phyloP scores from a whole-genome alignment of 2,888 invertebrate species.

The Buathra laborator region DNA sequence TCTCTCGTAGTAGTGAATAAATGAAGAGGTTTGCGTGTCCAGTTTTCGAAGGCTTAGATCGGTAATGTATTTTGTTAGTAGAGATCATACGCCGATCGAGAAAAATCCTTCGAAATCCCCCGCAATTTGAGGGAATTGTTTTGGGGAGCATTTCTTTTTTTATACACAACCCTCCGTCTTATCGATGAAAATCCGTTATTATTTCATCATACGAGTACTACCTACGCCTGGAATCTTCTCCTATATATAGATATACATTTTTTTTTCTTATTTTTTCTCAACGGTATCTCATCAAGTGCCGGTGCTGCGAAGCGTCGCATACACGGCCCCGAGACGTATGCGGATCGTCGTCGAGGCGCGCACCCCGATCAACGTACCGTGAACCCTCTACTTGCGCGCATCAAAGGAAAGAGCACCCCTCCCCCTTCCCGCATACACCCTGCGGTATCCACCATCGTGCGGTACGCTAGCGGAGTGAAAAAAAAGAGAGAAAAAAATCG shows the following conservation, averaged over 20 bases:
- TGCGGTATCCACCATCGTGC: conserved; percentile 24
- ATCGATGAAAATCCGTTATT: conserved; percentile 40
- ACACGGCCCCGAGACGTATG: conserved; percentile 31
- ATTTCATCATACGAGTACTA: conserved; percentile 21
- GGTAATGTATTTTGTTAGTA: not conserved
- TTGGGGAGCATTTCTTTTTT: conserved; percentile 6
- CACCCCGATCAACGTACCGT: conserved; percentile 46
- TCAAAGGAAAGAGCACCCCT: conserved; percentile 55
- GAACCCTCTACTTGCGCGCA: conserved; percentile 41
- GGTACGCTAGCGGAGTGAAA: conserved; percentile 6
- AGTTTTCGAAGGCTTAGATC: not conserved
- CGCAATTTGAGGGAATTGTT: conserved; percentile 26
- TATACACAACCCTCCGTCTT: conserved; percentile 13
- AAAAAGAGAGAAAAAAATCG: conserved; percentile 32
- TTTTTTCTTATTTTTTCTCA: conserved; percentile 9
- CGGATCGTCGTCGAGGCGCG: conserved; percentile 45
- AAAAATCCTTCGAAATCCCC: not conserved
- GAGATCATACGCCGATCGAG: not conserved
- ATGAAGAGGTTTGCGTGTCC: not conserved
- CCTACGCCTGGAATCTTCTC: conserved; percentile 8
- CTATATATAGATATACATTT: conserved; percentile 15
- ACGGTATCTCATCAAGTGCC: conserved; percentile 41
- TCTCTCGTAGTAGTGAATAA: not conserved
- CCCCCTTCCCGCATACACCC: not conserved
- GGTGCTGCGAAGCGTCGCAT: conserved; percentile 31